A percentile compares a stretch with the other conserved stretches of the same genome.
Evolutionary conservation across 2,113 vertebrate species (phyloP).

Genomic region (Arizona elegans): DNA sequence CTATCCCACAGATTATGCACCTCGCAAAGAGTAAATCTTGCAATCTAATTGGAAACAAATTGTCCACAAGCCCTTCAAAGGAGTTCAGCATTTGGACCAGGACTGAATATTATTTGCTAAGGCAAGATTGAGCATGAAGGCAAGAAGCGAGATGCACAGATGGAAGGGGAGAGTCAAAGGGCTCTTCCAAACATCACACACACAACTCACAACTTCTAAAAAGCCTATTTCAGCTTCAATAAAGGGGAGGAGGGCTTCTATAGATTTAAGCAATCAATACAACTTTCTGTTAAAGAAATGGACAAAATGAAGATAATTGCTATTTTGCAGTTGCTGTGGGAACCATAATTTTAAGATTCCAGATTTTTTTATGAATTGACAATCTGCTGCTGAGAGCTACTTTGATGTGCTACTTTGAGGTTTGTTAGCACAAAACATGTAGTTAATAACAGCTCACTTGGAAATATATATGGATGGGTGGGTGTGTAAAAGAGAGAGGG

Average conservation of each 20-base stretch:
- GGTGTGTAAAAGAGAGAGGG: too few species aligned
- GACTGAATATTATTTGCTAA: slow-evolving; percentile 28
- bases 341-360: slow-evolving; percentile 59
- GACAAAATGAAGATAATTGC: slow-evolving; percentile 58
- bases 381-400: slow-evolving; percentile 38
- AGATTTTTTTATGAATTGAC: slow-evolving; percentile 41
- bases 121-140: slow-evolving; percentile 10
- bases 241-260: slow-evolving; percentile 19
- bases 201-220: neutral
- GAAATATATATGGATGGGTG: neutral
- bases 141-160: neutral
- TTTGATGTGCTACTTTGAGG: slow-evolving; percentile 33
- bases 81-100: slow-evolving; percentile 33
- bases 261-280: neutral
- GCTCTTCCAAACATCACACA: slow-evolving; percentile 14
- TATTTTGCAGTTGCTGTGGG: slow-evolving; percentile 67
- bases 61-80: slow-evolving; percentile 43
- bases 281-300: slow-evolving; percentile 41
- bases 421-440: slow-evolving; percentile 29
- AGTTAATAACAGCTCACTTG: neutral
- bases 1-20: slow-evolving; percentile 47
- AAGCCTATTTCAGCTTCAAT: slow-evolving; percentile 34
- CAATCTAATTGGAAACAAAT: slow-evolving; percentile 61
- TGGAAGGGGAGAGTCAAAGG: slow-evolving; percentile 8
- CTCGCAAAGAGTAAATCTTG: slow-evolving; percentile 52